A percentile compares a stretch with the other conserved stretches of the same genome.
Evolutionary conservation across 64 coral and sea anemone genomes (phyloP).

Genomic region (Pocillopora damicornis): DNA sequence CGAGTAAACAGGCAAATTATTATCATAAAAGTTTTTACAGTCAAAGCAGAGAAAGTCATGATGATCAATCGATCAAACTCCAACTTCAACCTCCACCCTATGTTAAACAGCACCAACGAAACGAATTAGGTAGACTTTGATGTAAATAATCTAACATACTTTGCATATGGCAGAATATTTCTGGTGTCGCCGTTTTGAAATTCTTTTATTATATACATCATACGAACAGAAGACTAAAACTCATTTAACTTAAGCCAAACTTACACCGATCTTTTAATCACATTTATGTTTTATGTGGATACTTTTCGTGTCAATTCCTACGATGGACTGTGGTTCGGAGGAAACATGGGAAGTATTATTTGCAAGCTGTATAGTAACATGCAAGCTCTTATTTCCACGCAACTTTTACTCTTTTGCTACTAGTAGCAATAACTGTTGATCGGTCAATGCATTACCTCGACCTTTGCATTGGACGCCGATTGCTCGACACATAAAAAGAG

Average conservation of each 20-base stretch:
- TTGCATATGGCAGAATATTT: not conserved
- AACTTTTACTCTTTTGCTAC: not conserved
- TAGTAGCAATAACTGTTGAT: slow-evolving; percentile 2
- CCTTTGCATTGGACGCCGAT: not conserved
- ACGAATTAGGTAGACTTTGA: not conserved
- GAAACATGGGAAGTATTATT: not conserved
- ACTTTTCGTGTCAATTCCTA: not conserved
- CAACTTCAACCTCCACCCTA: not conserved
- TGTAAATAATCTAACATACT: too few species aligned
- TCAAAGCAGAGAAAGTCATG: too few species aligned
- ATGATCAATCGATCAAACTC: too few species aligned
- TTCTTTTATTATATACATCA: not conserved
- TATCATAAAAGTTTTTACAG: too few species aligned
- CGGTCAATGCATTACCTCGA: slow-evolving; percentile 1
- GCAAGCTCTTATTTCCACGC: not conserved
- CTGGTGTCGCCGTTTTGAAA: slow-evolving; percentile 1
- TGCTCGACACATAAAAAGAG: slow-evolving; percentile 3
- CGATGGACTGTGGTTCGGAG: not conserved
- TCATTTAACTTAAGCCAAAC: not conserved
- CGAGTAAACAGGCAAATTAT: too few species aligned
- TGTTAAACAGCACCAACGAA: not conserved
- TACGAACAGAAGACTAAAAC: not conserved
- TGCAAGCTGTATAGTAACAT: not conserved
- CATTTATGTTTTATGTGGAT: not conserved
- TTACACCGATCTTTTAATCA: not conserved